A percentile compares a stretch with the other conserved stretches of the same genome.
Conservation (phyloP, 2,888 invertebrate species). For the Tortricodes alternella region DNA sequence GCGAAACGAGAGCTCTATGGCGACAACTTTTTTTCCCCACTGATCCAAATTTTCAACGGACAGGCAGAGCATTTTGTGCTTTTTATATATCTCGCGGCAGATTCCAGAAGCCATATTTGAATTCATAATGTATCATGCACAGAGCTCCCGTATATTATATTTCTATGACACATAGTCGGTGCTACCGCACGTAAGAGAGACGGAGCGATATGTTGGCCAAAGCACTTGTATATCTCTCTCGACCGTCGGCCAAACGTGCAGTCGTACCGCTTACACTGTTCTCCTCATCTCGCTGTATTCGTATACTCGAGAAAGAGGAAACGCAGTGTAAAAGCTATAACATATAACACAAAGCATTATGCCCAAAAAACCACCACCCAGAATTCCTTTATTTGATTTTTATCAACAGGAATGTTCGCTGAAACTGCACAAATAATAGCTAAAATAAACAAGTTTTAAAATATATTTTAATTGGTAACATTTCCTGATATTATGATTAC, state of each 20-base stretch:
- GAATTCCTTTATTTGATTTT: not conserved
- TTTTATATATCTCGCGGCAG: too few species aligned
- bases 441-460: conserved; percentile 16
- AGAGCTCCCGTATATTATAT: not conserved
- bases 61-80: too few species aligned
- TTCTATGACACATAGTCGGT: not conserved
- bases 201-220: not conserved
- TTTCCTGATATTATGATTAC: conserved; percentile 20
- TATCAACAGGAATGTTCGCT: conserved; percentile 2
- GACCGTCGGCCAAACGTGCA: too few species aligned
- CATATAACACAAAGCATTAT: not conserved
- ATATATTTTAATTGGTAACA: conserved; percentile 20
- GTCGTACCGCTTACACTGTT: too few species aligned
- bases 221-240: not conserved
- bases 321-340: not conserved
- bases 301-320: too few species aligned
- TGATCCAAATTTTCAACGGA: too few species aligned
- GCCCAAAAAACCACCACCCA: conserved; percentile 10
- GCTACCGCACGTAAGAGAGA: not conserved
- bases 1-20: not conserved
- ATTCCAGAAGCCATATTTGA: too few species aligned
- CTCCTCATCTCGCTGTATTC: too few species aligned
- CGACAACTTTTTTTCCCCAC: too few species aligned
- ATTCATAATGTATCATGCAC: too few species aligned
- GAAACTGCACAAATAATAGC: conserved; percentile 9